Percentiles rank a stretch among this genome's conserved stretches.
These are phyloP conservation scores for Zingel zingel DNA, from an alignment of 2,113 vertebrate genomes.

Conservation along the genomic window DNA sequence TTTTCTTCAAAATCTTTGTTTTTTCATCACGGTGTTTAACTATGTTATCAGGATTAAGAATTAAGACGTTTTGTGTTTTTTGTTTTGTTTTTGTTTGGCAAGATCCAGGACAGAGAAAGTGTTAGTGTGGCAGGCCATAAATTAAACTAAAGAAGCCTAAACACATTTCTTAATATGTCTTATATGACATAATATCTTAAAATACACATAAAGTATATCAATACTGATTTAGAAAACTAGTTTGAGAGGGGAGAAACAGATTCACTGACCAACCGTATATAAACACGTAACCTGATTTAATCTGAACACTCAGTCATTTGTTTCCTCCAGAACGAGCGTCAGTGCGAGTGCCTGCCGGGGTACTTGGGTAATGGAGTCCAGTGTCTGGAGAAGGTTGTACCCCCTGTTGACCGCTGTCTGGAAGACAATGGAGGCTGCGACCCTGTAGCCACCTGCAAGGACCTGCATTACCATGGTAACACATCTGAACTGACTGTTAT, in stretches of 20 bases:
- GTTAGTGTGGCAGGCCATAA: no score
- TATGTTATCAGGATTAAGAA: not conserved
- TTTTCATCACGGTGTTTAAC: not conserved
- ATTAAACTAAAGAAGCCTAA: not conserved
- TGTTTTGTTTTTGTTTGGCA: not conserved
- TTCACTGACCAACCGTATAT: not conserved
- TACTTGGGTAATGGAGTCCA: constrained; percentile 92
- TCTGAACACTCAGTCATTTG: no score
- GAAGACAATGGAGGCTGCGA: constrained; percentile 89
- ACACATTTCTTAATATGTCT: not conserved
- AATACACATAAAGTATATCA: not conserved
- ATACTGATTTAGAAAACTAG: no score
- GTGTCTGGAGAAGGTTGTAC: constrained; percentile 87
- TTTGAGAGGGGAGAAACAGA: not conserved
- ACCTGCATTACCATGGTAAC: constrained; percentile 93
- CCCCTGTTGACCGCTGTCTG: constrained; percentile 91
- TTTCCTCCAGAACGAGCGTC: constrained; percentile 86
- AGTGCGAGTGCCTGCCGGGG: constrained; percentile 89
- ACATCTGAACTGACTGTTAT: not conserved
- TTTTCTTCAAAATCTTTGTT: not conserved
- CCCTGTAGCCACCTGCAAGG: constrained; percentile 87
- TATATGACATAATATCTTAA: not conserved
- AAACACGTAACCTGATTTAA: no score
- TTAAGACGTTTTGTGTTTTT: not conserved
- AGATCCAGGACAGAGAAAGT: no score